Conservation (phyloP, 2,888 invertebrate genomes). For the Acleris literana region DNA sequence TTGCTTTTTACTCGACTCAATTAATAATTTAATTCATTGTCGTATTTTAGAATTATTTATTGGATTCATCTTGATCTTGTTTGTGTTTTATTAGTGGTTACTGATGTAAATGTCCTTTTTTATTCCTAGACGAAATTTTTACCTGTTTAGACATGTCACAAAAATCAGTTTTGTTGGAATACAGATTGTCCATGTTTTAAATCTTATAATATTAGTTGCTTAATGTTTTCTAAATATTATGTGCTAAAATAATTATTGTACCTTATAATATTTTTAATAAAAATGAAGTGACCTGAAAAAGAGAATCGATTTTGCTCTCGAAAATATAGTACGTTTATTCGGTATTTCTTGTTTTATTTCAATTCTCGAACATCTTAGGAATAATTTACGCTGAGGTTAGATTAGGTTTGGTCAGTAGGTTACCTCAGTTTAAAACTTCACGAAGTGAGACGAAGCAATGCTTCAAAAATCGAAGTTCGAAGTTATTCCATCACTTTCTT, state of each 20-base stretch:
- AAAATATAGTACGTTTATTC: constrained; percentile 54
- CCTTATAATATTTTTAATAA: constrained; percentile 55
- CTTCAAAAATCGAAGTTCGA: too few species aligned
- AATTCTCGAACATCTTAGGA: neutral
- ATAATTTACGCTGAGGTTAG: too few species aligned
- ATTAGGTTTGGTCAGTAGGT: too few species aligned
- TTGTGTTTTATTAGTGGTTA: constrained; percentile 46
- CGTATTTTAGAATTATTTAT: constrained; percentile 50
- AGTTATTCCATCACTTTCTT: too few species aligned
- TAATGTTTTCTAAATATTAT: constrained; percentile 29
- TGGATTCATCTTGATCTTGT: constrained; percentile 52
- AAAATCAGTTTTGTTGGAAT: neutral
- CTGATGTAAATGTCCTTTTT: constrained; percentile 41
- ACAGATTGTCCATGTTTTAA: neutral
- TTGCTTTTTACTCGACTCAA: constrained; percentile 37
- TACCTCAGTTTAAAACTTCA: too few species aligned
- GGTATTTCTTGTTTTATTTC: constrained; percentile 16
- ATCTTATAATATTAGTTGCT: constrained; percentile 28
- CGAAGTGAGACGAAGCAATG: too few species aligned
- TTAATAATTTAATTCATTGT: constrained; percentile 41
- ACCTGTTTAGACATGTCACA: constrained; percentile 23
- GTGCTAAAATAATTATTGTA: constrained; percentile 34
- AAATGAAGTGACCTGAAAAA: constrained; percentile 75
- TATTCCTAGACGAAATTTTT: constrained; percentile 5
- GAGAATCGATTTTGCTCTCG: constrained; percentile 66